Evolutionary conservation across 2,113 vertebrate species (phyloP).

Genomic region (Hydrolagus affinis): DNA sequence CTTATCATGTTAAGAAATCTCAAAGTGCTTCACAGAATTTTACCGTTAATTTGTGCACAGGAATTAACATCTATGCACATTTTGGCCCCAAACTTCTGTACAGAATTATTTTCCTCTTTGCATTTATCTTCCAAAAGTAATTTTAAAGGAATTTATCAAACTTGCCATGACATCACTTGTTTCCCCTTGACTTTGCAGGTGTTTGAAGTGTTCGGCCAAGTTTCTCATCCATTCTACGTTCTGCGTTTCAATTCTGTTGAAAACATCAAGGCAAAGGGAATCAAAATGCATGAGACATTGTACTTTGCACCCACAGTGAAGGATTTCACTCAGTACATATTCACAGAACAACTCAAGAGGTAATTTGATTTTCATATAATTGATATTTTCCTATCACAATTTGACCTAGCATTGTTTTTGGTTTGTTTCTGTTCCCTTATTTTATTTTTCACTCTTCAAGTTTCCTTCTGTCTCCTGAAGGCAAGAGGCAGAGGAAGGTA

Average conservation of each 20-base stretch:
- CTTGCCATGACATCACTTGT: constrained; percentile 33
- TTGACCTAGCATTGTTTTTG: not conserved
- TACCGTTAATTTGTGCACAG: too few relatives aligned
- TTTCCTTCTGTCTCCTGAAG: too few relatives aligned
- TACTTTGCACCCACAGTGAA: constrained; percentile 75
- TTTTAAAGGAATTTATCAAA: not conserved
- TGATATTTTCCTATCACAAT: not conserved
- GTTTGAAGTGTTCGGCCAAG: constrained; percentile 90
- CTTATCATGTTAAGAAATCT: too few relatives aligned
- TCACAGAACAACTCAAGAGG: constrained; percentile 67
- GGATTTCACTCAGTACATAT: constrained; percentile 82
- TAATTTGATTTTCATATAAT: constrained; percentile 40
- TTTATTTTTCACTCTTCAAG: not conserved
- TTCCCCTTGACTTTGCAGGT: constrained; percentile 57
- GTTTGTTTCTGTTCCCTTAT: not conserved
- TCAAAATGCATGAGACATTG: constrained; percentile 64
- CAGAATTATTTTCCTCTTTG: not conserved
- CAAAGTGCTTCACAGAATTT: too few relatives aligned
- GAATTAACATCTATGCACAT: too few relatives aligned
- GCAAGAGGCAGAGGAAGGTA: too few relatives aligned
- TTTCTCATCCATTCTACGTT: constrained; percentile 79
- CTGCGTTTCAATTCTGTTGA: constrained; percentile 75
- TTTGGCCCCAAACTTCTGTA: too few relatives aligned
- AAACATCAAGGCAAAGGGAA: constrained; percentile 62
- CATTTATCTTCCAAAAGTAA: not conserved